These are phyloP conservation scores for Pitta sordida DNA, from an alignment of 2,113 vertebrate genomes.

Conservation along the genomic window DNA sequence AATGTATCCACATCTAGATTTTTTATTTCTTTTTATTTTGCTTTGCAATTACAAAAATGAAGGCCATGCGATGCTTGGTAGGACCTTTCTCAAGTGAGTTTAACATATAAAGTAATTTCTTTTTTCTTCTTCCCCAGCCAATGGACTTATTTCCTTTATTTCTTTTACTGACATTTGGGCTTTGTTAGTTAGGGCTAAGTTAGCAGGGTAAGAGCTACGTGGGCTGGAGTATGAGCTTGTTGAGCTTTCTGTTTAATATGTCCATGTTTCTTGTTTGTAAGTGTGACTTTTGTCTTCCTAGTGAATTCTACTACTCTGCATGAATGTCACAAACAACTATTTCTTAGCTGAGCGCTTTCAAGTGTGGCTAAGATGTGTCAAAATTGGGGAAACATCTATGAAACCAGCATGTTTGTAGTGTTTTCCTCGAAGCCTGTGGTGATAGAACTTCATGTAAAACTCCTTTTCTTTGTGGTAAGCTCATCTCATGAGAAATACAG, in stretches of 20 bases:
- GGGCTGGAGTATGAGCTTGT: not conserved
- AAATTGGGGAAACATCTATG: not conserved
- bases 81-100: not conserved
- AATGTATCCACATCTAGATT: fast-evolving
- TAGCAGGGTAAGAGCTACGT: not conserved
- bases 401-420: not conserved
- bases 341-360: not conserved
- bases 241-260: not conserved
- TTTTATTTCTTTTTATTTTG: not conserved
- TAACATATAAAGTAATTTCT: not conserved
- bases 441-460: not conserved
- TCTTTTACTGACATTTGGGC: not conserved
- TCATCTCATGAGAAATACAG: not conserved
- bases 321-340: not conserved
- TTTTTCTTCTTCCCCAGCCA: not conserved
- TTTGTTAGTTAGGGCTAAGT: not conserved
- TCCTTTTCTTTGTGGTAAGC: not conserved
- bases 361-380: not conserved
- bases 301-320: not conserved
- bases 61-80: not conserved
- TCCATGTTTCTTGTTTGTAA: not conserved
- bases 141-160: not conserved
- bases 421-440: not conserved
- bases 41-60: not conserved
- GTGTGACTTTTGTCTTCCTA: not conserved